Evolutionary conservation across 2,888 invertebrate genomes (phyloP), one percentile per base, ranked within the genome.

Genomic region (Conistra vaccinii): DNA sequence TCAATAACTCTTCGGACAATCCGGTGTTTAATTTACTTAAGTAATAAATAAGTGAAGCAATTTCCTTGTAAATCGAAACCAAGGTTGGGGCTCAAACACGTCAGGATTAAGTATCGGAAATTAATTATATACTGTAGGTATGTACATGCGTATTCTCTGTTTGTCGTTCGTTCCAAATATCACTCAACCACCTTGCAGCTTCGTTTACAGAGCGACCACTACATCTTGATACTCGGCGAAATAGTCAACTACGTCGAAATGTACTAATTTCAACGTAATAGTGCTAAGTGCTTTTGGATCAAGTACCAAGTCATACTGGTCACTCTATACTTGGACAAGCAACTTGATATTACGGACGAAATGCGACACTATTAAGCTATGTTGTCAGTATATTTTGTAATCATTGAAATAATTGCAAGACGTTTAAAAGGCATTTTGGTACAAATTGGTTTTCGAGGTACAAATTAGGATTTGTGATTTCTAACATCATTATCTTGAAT

Each of bases 131-230:
- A 77, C 53, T 20, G 51, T 74, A 78, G 45, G 69, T 53, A 61
- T 35, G 74, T 82, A 78, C 65, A 70, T 62, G 61, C 62, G 80
- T 75, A 63, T 58, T 68, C 67, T 84, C 61, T 53, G 77, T 88
- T 81, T 77, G 74, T 78, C 72, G 63, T 75, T 70, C 75, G 85
- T 84, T 88, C 87, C 73, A 92, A 92, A 93, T 92, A 92, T 86
- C 92, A 91, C 90, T 88, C 81, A 90, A 74, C 88, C 85, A 90
- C 92, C 92, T 93, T 92, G 92, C 79, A 84, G 85, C 63, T 75
- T 83, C 79, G 77, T 73, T 45, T 73, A 65, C 32, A 67, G 65
- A 51, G 45, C 83, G 55, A 63, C 73, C 35, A 73, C 35, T 60
- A n/a, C 7, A 14, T 63, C 69, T 80, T 80, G 84, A 80, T 62